phyloP scores from a whole-genome alignment of 2,113 vertebrate species.

The Myodes glareolus region DNA sequence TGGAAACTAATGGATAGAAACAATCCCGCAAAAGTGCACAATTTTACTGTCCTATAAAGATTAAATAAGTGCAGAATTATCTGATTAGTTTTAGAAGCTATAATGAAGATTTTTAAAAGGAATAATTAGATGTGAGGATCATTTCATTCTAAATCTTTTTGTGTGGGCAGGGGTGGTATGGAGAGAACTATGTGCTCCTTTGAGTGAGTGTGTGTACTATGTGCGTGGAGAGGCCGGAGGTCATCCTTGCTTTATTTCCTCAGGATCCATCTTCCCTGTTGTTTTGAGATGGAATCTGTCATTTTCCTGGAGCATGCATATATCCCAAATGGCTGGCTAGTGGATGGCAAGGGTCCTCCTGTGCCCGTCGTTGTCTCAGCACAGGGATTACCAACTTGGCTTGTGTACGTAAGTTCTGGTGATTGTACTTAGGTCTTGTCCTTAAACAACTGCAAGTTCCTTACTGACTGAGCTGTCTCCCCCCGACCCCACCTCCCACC shows the following conservation, averaged over 20 bases:
- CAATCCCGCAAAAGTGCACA: constrained; percentile 10
- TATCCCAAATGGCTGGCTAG: neutral
- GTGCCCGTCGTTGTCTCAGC: neutral
- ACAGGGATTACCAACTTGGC: neutral
- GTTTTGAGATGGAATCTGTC: neutral
- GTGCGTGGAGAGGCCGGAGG: neutral
- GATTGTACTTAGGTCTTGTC: neutral
- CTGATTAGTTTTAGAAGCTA: constrained; percentile 20
- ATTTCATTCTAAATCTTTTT: neutral
- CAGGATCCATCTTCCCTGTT: neutral
- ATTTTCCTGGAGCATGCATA: neutral
- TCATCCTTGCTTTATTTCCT: neutral
- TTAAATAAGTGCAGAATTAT: constrained; percentile 7
- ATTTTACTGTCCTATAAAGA: neutral
- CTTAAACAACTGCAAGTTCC: neutral
- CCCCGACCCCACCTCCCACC: too few species aligned
- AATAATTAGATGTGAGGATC: neutral
- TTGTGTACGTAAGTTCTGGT: neutral
- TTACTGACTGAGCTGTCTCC: neutral
- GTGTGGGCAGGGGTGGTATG: neutral
- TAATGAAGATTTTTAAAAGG: constrained; percentile 18
- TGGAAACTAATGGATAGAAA: neutral
- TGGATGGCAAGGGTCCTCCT: too few species aligned
- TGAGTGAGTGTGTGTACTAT: neutral
- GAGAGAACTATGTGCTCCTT: neutral